Base-by-base conservation (phyloP, 2,797 vertebrate species). In the Acanthiza pusilla region DNA sequence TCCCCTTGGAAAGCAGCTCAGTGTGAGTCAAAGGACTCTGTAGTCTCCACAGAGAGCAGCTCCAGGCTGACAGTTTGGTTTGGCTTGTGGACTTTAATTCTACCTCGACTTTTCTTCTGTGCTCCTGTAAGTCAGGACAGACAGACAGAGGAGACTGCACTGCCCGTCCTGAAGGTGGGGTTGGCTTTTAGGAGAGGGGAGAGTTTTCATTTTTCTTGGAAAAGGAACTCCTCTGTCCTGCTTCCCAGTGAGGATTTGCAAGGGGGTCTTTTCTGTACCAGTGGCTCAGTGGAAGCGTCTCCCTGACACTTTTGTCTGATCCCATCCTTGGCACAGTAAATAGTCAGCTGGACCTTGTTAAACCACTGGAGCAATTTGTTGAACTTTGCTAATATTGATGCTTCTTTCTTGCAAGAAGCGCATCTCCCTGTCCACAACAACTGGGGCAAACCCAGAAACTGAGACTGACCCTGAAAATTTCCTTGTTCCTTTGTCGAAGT, bases 21-120 rank as follows among this genome's bases (percentile, higher is more conserved):
- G 8, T 27, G 25, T 26, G 34, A 45, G 38, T 22, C 40, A 30
- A 38, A 53, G 36, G 19, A 51, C 20, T 34, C 4, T 0, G 0
- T 5, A 50, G 26, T 22, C 61, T 76, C 12, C 68, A 32, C 0
- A 2, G 54, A 20, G 0, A 72, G n/a, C 0, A 6, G 58, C n/a
- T 42, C 27, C 73, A 36, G 26, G 11, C 55, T 26, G 45, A n/a
- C 22, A 40, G 2, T 53, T 47, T 7, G 12, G 11, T 68, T 25
- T 48, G 66, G 38, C 47, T 36, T 8, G 5, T 7, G 34, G 36
- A 5, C 32, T 73, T 21, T 1, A 66, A 40, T 34, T 77, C 65
- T 74, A 26, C 30, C 30, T 67, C 66, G 34, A 21, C 54, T 58
- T 77, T 63, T 11, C 22, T 43, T 30, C 80, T 45, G 18, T 18